A percentile compares a stretch with the other conserved stretches of the same genome.
phyloP scores from a whole-genome alignment of 2,797 vertebrate species.

The Meda fulgida region DNA sequence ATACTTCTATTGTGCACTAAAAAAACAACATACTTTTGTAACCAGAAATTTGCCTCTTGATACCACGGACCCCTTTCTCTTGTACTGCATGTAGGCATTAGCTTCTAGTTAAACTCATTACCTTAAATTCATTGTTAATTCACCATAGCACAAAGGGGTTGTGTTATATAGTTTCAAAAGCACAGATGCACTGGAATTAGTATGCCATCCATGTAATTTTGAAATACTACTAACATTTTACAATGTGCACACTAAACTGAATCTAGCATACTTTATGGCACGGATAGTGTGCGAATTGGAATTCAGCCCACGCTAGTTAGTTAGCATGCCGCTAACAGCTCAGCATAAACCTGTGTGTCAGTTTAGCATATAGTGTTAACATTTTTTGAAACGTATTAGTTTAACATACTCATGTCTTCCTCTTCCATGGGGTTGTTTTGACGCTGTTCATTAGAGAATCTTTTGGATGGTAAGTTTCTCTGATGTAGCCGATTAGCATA shows the following conservation, averaged over 20 bases:
- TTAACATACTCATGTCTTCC: constrained; percentile 62
- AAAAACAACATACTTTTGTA: background rate
- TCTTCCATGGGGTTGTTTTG: constrained; percentile 59
- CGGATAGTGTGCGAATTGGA: background rate
- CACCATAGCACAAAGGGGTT: background rate
- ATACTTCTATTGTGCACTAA: background rate
- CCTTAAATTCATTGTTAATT: background rate
- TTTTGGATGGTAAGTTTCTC: constrained; percentile 78
- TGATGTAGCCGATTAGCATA: constrained; percentile 67
- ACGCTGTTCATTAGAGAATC: constrained; percentile 71
- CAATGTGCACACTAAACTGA: background rate
- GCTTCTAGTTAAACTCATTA: constrained; percentile 2
- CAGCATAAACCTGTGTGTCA: background rate
- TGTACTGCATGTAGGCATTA: background rate
- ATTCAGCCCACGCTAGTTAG: background rate
- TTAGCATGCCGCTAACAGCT: constrained; percentile 16
- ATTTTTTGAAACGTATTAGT: constrained; percentile 18
- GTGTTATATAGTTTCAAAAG: background rate
- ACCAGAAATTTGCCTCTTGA: background rate
- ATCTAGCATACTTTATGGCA: background rate
- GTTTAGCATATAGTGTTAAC: background rate
- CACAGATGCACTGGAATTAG: background rate
- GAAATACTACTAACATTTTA: background rate
- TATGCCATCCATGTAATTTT: background rate
- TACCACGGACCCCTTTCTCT: background rate